Evolutionary conservation across 2,888 invertebrate genomes (phyloP), one percentile per base, ranked within the genome.

Genomic region (Drosophila atroscutellata): DNA sequence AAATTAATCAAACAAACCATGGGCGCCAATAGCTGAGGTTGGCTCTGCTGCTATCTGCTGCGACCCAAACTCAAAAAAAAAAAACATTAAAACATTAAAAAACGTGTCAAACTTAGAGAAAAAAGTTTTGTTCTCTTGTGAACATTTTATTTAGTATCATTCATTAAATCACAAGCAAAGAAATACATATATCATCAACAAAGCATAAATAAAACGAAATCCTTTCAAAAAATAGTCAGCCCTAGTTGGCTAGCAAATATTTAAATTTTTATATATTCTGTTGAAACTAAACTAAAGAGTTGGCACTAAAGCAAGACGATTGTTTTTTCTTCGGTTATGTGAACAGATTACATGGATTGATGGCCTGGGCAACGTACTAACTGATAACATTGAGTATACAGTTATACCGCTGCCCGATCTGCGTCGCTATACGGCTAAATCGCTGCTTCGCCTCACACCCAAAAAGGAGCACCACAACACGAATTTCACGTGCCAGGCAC

Each of bases 301-400:
- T 49, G 58, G 37, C 63, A 50, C 49, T 65, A 47, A 70, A 34
- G 47, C 42, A 39, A 59, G 26, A 45, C 20, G 1, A 37, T 20
- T 49, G 18, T 24, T 30, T 26, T 49, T 45, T 28, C 30, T 36
- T 11, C 49, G 26, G 5, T 26, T 18, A 9, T 34, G 37, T 24
- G 28, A 13, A 18, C 93, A 97, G 96, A 97, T 98, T 87, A 98
- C 97, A 59, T 98, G 98, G 98, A 96, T 98, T 90, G 98, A 98
- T 93, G 97, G 97, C 54, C 94, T 96, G 81, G 97, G 97, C 57
- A 97, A 96, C 80, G 97, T 97, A 56, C 94, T 98, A 86, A 96
- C 96, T 50, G 96, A 96, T 82, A 97, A 97, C 77, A 96, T 97
- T 82, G 96, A 96, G 77, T 95, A 96, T 90, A 95, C 95, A 45